Evolutionary conservation across 2,797 vertebrate species (phyloP).

Genomic region (Myiothlypis coronata): DNA sequence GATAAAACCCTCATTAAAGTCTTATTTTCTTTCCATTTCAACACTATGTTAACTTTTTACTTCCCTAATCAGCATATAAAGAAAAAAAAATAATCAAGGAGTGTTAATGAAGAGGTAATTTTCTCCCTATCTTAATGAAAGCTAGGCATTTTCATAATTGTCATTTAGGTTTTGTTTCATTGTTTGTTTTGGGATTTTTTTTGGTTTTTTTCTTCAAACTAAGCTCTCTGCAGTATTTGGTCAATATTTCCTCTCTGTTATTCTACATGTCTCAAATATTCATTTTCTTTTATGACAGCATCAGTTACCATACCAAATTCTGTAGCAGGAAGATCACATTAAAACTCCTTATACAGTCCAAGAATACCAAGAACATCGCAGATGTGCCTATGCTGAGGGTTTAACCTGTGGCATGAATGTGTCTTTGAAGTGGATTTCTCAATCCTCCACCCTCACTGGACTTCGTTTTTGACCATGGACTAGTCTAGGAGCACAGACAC

Average conservation of each 20-base stretch:
- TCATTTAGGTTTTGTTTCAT: background rate
- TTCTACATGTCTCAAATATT: background rate
- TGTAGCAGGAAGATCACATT: background rate
- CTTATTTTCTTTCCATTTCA: background rate
- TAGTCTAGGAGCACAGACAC: background rate
- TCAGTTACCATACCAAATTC: background rate
- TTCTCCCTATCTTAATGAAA: background rate
- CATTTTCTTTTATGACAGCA: background rate
- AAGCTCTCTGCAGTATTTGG: background rate
- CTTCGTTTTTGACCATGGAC: background rate
- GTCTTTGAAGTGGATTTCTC: background rate
- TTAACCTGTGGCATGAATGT: fast-evolving
- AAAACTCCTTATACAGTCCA: background rate
- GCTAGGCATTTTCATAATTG: background rate
- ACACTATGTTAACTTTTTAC: background rate
- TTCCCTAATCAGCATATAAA: background rate
- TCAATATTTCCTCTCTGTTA: background rate
- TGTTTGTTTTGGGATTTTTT: background rate
- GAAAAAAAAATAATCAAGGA: background rate
- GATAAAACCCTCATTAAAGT: background rate
- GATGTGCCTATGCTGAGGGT: background rate
- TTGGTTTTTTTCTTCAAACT: background rate
- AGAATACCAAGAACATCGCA: background rate
- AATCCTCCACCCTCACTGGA: background rate
- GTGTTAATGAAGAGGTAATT: background rate